Base-by-base conservation (phyloP, 2,797 vertebrate genomes). In the Oryzias sinensis region DNA sequence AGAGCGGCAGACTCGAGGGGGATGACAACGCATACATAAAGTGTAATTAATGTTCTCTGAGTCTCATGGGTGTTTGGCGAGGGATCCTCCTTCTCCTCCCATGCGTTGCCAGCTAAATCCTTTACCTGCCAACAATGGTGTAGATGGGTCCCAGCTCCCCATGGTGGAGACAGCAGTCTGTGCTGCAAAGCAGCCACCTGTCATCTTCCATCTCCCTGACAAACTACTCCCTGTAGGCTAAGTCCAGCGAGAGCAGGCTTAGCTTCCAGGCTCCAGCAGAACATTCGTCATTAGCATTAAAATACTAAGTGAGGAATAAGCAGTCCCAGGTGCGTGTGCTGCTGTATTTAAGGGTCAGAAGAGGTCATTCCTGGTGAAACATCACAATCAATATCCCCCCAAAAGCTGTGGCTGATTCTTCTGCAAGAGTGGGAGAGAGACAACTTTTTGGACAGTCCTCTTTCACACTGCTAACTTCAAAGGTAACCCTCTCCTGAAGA, bases 31-130 rank as follows among this genome's bases (percentile, higher is more conserved):
- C 82, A 90, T 77, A 66, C 64, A 62, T 76, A 74, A 85, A 81
- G 84, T 84, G 80, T 89, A 89, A 89, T 90, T 91, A 90, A 79
- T 79, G 82, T 86, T 84, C 76, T 81, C 64, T 41, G 67, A 53
- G 69, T 69, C 83, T 83, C 80, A 29, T 8, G 17, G 56, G 77
- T 48, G 54, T 45, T 60, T 68, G 8, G 55, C 27, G n/a, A 65
- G 43, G 51, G 55, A 53, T 53, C 65, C 47, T 55, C 72, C 72
- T 44, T 56, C 41, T 54, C 64, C 42, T 63, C 60, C 33, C 61
- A 70, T 54, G 48, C 2, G 33, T 77, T 74, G 48, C 59, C 60
- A 62, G 70, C 68, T 80, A 76, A 84, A 81, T 83, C 67, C 73
- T 80, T 68, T 80, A 74, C 71, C 79, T 85, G 82, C 79, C 78